These are phyloP conservation scores for Petrocephalus microphthalmus DNA, from an alignment of 2,113 vertebrate species.

Conservation along the genomic window DNA sequence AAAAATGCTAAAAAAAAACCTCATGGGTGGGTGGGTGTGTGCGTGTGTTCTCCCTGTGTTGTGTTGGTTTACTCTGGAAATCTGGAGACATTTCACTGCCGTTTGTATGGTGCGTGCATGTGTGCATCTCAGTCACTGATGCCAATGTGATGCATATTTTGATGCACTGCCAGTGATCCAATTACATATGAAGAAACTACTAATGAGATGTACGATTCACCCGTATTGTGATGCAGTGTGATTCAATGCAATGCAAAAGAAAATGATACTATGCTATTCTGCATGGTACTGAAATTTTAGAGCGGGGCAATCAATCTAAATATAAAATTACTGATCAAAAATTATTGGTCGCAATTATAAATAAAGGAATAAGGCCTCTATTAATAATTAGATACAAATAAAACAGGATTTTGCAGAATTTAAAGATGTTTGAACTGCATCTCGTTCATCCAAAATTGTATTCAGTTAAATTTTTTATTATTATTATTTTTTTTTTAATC, in stretches of 20 bases:
- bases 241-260: background rate
- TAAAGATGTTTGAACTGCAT: background rate
- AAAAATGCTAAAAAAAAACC: no score
- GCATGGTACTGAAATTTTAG: background rate
- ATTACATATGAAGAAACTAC: background rate
- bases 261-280: background rate
- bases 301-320: background rate
- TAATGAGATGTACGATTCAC: background rate
- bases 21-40: background rate
- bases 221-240: background rate
- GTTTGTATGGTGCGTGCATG: no score
- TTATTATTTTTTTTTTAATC: background rate
- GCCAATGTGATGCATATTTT: background rate
- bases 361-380: background rate
- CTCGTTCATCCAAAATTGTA: background rate
- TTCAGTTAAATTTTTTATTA: no score
- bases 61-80: no score
- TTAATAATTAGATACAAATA: background rate
- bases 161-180: background rate
- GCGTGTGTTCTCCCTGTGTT: background rate
- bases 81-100: no score
- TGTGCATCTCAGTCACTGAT: no score
- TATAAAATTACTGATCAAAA: background rate
- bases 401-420: background rate
- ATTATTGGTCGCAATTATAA: background rate